Conservation (phyloP, 2,888 invertebrate genomes). For the Aquatica leii region DNA sequence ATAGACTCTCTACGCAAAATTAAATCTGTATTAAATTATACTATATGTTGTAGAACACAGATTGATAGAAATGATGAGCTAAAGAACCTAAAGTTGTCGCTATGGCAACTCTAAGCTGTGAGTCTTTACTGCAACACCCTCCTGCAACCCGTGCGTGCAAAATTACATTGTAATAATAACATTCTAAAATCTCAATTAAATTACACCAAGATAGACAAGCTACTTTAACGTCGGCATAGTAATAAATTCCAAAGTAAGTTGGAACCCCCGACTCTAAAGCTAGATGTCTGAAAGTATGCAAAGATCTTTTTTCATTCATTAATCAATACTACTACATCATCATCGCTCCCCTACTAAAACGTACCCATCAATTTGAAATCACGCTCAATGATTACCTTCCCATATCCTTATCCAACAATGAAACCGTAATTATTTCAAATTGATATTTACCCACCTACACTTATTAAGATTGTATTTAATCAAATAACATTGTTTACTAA, state of each 20-base stretch:
- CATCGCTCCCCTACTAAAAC: too few relatives aligned
- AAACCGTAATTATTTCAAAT: too few relatives aligned
- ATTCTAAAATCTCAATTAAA: constrained; percentile 12
- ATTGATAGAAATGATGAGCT: constrained; percentile 20
- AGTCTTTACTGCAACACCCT: constrained; percentile 41
- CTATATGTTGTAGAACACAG: constrained; percentile 8
- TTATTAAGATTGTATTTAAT: too few relatives aligned
- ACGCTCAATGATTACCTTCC: too few relatives aligned
- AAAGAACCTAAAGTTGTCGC: constrained; percentile 36
- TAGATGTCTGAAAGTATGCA: neutral
- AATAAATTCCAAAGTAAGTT: neutral
- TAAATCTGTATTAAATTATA: neutral
- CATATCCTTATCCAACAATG: too few relatives aligned
- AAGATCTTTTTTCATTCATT: neutral
- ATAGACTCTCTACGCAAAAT: neutral
- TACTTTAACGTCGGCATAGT: neutral
- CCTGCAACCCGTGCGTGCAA: constrained; percentile 45
- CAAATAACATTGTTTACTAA: too few relatives aligned
- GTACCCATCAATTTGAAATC: too few relatives aligned
- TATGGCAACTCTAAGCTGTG: constrained; percentile 41
- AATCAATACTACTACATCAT: neutral
- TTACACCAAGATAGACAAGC: neutral
- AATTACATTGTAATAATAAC: constrained; percentile 40
- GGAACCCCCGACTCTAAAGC: too few relatives aligned
- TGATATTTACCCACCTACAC: too few relatives aligned